phyloP scores from a whole-genome alignment of 2,888 invertebrate genomes.

The Bellardia pandia region DNA sequence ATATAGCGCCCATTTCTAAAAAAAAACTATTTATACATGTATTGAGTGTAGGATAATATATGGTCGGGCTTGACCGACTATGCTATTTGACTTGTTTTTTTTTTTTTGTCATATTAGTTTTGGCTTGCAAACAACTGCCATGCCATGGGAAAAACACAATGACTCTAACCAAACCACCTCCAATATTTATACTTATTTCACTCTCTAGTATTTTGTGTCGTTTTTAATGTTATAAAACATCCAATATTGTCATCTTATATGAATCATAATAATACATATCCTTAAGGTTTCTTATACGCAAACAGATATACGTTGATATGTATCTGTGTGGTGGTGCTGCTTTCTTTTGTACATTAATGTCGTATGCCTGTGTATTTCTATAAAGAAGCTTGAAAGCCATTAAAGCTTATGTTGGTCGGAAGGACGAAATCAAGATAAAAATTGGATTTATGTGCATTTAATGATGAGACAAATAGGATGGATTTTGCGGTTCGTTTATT shows the following conservation, averaged over 20 bases:
- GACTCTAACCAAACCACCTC: not conserved
- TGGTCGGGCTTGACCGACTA: too few relatives aligned
- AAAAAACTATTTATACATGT: too few relatives aligned
- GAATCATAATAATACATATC: constrained; percentile 65
- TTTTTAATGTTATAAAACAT: constrained; percentile 57
- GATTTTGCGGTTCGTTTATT: constrained; percentile 75
- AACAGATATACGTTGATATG: not conserved
- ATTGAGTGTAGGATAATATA: too few relatives aligned
- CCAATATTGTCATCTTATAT: constrained; percentile 70
- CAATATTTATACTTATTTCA: not conserved
- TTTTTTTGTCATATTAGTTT: constrained; percentile 41
- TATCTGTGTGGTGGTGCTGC: constrained; percentile 6
- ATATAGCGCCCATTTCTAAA: too few relatives aligned
- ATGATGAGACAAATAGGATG: constrained; percentile 76
- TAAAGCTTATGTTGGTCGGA: constrained; percentile 53
- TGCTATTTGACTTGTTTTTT: not conserved
- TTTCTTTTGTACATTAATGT: constrained; percentile 38
- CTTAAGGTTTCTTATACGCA: constrained; percentile 62
- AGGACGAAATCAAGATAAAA: constrained; percentile 72
- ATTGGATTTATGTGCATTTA: constrained; percentile 76
- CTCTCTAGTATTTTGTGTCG: not conserved
- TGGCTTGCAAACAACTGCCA: constrained; percentile 31
- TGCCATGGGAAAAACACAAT: not conserved
- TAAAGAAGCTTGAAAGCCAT: constrained; percentile 62
- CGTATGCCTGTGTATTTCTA: not conserved